Evolutionary conservation across 2,888 invertebrate species (phyloP).

Genomic region (Papilio gigon): DNA sequence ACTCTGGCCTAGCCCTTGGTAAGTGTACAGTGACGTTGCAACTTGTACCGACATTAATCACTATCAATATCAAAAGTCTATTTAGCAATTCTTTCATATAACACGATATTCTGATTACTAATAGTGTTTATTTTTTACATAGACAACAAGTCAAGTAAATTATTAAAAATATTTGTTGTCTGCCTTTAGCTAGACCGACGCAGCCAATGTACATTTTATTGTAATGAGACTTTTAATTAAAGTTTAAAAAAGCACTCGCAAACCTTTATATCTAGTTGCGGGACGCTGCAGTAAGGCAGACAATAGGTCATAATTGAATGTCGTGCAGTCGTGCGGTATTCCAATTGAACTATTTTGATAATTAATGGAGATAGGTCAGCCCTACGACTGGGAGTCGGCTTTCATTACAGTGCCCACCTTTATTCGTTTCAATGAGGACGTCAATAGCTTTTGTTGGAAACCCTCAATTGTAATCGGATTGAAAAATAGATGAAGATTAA

Average conservation of each 20-base stretch:
- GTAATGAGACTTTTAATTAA: background rate
- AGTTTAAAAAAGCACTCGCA: background rate
- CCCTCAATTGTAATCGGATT: constrained; percentile 11
- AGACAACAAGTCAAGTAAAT: too few relatives aligned
- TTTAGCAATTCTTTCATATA: background rate
- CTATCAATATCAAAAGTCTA: background rate
- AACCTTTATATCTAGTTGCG: constrained; percentile 1
- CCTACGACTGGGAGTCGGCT: constrained; percentile 22
- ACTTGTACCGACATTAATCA: background rate
- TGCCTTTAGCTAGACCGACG: background rate
- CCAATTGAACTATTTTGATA: constrained; percentile 41
- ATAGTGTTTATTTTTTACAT: too few relatives aligned
- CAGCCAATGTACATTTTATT: background rate
- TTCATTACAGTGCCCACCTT: constrained; percentile 34
- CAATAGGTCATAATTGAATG: constrained; percentile 37
- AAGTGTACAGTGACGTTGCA: background rate
- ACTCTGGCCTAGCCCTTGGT: background rate
- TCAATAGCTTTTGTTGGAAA: constrained; percentile 28
- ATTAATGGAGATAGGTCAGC: constrained; percentile 39
- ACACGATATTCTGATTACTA: too few relatives aligned
- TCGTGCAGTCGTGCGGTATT: constrained; percentile 32
- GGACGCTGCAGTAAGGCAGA: constrained; percentile 23
- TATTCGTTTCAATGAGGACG: constrained; percentile 22
- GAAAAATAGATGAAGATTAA: constrained; percentile 19
- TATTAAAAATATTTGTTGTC: too few relatives aligned